Conservation (phyloP, 2,888 invertebrate species). For the Dysmachus trigonus region DNA sequence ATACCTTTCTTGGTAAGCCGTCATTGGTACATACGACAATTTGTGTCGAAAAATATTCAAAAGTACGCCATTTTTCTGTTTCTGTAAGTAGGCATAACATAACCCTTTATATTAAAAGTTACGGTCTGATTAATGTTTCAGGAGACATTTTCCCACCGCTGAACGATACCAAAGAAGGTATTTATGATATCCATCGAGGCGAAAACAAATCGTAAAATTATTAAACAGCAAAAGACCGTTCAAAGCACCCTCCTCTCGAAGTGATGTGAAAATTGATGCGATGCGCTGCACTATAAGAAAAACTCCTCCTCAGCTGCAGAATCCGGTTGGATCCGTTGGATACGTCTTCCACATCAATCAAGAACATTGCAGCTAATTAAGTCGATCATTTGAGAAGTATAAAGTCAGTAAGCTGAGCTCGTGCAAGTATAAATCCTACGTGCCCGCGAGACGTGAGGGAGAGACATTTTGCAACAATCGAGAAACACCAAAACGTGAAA, state of each 20-base stretch:
- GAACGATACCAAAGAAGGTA: neutral
- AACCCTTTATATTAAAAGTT: neutral
- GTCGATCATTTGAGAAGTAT: constrained; percentile 43
- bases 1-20: no score
- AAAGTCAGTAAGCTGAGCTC: no score
- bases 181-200: neutral
- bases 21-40: no score
- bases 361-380: constrained; percentile 47
- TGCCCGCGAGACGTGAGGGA: constrained; percentile 16
- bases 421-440: constrained; percentile 41
- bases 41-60: no score
- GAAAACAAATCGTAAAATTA: neutral
- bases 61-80: no score
- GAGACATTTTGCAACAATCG: constrained; percentile 40
- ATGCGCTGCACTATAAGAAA: neutral
- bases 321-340: neutral
- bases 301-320: neutral
- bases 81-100: neutral
- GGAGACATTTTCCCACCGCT: neutral
- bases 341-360: constrained; percentile 42
- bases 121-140: neutral
- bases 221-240: neutral
- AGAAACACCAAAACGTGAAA: constrained; percentile 41
- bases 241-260: neutral
- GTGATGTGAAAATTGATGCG: neutral